Percentiles rank a stretch among this genome's conserved stretches.
These are phyloP conservation scores for Neotoxoptera formosana DNA, from an alignment of 1,140 invertebrate genomes.

Conservation along the genomic window DNA sequence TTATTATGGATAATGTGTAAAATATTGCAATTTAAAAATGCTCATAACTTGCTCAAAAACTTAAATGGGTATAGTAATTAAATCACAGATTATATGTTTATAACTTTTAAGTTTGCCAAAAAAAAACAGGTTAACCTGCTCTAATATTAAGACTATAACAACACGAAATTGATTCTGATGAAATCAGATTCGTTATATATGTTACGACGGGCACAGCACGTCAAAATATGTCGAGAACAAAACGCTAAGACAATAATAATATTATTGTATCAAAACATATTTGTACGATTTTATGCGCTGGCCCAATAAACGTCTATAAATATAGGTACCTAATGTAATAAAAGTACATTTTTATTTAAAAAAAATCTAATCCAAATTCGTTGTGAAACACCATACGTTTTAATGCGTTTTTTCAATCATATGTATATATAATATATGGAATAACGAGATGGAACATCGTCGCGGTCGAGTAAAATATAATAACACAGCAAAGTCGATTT, in stretches of 20 bases:
- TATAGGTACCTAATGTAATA: background rate
- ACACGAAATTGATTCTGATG: too few relatives aligned
- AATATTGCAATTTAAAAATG: too few relatives aligned
- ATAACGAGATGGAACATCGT: background rate
- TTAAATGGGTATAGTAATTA: too few relatives aligned
- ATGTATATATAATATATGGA: too few relatives aligned
- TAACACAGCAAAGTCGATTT: background rate
- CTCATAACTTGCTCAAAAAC: too few relatives aligned
- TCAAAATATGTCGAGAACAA: background rate
- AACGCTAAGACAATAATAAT: background rate
- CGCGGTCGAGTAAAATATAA: background rate
- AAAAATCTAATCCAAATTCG: background rate
- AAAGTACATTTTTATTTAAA: background rate
- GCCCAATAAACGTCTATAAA: too few relatives aligned
- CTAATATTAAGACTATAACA: too few relatives aligned
- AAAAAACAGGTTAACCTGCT: too few relatives aligned
- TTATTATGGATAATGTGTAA: too few relatives aligned
- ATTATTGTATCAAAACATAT: background rate
- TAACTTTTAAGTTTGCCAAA: too few relatives aligned
- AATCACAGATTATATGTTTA: too few relatives aligned
- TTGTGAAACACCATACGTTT: background rate
- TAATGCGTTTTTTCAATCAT: background rate
- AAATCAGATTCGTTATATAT: too few relatives aligned
- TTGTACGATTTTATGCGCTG: background rate
- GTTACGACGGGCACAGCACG: background rate